Conservation (phyloP, 2,797 vertebrate genomes). For the Cryptoblepharus egeriae region DNA sequence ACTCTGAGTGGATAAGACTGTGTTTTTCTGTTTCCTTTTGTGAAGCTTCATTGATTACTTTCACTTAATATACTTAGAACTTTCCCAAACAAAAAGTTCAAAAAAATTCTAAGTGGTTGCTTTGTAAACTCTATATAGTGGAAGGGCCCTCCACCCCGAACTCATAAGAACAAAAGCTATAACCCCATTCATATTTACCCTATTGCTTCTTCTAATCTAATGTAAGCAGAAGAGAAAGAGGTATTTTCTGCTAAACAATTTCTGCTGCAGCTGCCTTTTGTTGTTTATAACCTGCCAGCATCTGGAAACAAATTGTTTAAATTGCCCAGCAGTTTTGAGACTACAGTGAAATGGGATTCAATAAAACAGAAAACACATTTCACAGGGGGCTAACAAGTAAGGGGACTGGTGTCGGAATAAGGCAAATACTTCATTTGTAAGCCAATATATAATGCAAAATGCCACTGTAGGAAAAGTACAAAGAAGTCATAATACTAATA, state of each 20-base stretch:
- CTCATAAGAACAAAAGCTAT: slow-evolving; percentile 21
- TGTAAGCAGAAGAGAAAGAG: slow-evolving; percentile 33
- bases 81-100: neutral
- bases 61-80: neutral
- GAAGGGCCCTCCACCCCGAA: slow-evolving; percentile 19
- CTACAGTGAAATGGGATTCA: slow-evolving; percentile 47
- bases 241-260: slow-evolving; percentile 3
- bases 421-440: neutral
- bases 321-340: slow-evolving; percentile 31
- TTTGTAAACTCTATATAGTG: neutral
- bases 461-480: neutral
- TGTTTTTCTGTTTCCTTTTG: neutral
- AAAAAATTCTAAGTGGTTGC: neutral
- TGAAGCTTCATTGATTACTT: neutral
- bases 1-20: neutral
- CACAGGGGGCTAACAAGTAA: slow-evolving; percentile 15
- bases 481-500: neutral
- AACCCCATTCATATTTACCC: neutral
- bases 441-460: neutral
- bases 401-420: slow-evolving; percentile 15
- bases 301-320: slow-evolving; percentile 48
- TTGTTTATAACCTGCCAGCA: neutral
- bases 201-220: slow-evolving; percentile 33
- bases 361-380: slow-evolving; percentile 54
- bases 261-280: slow-evolving; percentile 29